Percentiles rank a stretch among this genome's conserved stretches.
Conservation (phyloP, 2,113 vertebrate species). For the Opisthocomus hoazin region DNA sequence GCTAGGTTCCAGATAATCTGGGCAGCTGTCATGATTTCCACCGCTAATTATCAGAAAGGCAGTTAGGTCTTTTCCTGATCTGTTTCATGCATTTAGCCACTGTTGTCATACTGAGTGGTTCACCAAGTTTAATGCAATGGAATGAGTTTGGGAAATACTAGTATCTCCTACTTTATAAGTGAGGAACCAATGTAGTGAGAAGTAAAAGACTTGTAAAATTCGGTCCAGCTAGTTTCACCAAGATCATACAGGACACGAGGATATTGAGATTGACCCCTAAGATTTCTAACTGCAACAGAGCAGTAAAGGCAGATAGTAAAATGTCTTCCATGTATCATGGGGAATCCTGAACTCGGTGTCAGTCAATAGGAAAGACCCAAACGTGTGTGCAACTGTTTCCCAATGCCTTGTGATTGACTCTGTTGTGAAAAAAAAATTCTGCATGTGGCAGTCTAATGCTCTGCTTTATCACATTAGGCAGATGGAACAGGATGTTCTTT, state of each 20-base stretch:
- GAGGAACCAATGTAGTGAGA: background rate
- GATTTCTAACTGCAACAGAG: background rate
- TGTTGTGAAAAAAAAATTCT: background rate
- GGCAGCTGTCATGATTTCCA: background rate
- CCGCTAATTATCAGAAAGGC: background rate
- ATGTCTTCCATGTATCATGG: background rate
- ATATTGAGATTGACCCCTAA: background rate
- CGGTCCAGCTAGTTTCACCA: background rate
- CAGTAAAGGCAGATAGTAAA: background rate
- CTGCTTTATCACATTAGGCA: background rate
- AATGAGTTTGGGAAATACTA: background rate
- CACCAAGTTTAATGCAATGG: background rate
- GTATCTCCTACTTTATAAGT: slow-evolving; percentile 28
- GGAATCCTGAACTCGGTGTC: background rate
- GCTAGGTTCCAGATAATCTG: background rate
- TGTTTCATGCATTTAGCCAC: background rate
- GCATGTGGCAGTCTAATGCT: background rate
- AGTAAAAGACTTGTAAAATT: background rate
- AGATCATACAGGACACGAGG: background rate
- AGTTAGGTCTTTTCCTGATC: background rate
- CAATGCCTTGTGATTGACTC: background rate
- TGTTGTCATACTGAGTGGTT: background rate
- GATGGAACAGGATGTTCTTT: background rate
- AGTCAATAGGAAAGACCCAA: background rate
- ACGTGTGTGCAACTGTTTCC: background rate